Evolutionary conservation across 2,113 vertebrate species (phyloP).

Genomic region (Callopanchax toddi): DNA sequence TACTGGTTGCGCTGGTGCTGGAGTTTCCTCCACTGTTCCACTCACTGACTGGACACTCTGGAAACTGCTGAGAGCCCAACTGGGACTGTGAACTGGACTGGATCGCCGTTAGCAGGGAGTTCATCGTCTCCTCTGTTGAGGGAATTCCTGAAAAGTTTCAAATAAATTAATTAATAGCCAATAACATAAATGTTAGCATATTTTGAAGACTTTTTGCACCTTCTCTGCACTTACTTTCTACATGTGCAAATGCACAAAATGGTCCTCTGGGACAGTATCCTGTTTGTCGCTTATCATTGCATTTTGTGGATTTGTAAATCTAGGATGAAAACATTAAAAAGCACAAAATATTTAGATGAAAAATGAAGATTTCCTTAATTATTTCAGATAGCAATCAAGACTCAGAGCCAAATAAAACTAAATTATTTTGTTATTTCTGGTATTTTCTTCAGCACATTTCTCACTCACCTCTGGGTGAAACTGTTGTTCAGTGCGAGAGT

Average conservation of each 20-base stretch:
- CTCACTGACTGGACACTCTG: constrained; percentile 83
- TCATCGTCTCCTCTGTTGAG: constrained; percentile 83
- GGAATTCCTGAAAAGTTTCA: constrained; percentile 79
- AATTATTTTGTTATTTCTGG: neutral
- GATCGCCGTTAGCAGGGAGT: constrained; percentile 79
- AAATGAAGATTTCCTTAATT: neutral
- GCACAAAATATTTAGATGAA: neutral
- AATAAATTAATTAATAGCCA: neutral
- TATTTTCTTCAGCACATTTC: neutral
- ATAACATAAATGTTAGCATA: neutral
- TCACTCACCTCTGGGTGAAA: constrained; percentile 90
- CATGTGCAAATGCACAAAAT: constrained; percentile 92
- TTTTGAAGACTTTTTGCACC: neutral
- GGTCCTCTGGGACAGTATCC: constrained; percentile 92
- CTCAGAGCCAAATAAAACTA: neutral
- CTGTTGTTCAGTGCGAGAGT: constrained; percentile 93
- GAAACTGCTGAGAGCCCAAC: constrained; percentile 79
- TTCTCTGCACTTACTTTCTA: constrained; percentile 86
- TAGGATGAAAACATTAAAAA: constrained; percentile 52
- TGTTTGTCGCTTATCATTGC: constrained; percentile 93
- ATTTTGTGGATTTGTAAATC: constrained; percentile 96
- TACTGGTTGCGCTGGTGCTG: constrained; percentile 69
- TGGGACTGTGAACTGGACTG: constrained; percentile 80
- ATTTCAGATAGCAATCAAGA: neutral
- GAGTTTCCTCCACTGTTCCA: constrained; percentile 83